These are phyloP conservation scores for Eucera pruinosa DNA, from an alignment of 2,888 invertebrate species.

Conservation along the genomic window DNA sequence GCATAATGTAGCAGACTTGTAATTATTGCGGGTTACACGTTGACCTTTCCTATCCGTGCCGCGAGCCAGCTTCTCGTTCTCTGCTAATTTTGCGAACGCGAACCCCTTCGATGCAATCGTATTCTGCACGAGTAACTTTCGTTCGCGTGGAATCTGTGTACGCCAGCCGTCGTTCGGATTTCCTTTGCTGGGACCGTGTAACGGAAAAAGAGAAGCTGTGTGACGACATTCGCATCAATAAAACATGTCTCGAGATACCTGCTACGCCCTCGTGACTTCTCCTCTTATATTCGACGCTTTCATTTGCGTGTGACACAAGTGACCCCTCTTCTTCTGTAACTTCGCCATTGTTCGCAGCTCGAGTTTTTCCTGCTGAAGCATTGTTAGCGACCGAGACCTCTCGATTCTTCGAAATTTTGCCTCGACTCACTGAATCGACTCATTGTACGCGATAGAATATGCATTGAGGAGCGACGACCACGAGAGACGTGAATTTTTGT, in stretches of 20 bases:
- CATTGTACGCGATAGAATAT: background rate
- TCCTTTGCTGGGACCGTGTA: background rate
- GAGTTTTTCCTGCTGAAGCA: constrained; percentile 1
- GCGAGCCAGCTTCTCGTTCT: constrained; percentile 5
- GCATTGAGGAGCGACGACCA: background rate
- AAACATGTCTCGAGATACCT: constrained; percentile 72
- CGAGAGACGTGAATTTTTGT: background rate
- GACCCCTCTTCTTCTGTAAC: constrained; percentile 66
- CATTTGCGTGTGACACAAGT: constrained; percentile 76
- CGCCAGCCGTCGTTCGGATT: background rate
- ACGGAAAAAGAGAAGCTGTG: constrained; percentile 48
- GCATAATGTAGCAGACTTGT: constrained; percentile 76
- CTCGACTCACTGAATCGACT: background rate
- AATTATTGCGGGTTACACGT: constrained; percentile 67
- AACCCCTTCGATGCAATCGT: constrained; percentile 8
- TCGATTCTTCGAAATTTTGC: constrained; percentile 24
- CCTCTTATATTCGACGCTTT: constrained; percentile 71
- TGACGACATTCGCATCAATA: constrained; percentile 79
- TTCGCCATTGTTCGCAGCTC: constrained; percentile 44
- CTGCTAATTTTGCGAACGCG: background rate
- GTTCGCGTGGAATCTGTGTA: background rate
- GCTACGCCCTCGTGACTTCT: constrained; percentile 55
- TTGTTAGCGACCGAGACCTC: constrained; percentile 43
- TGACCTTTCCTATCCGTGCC: constrained; percentile 30
- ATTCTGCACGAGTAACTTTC: constrained; percentile 1